Conservation (phyloP, 1,140 invertebrate genomes). For the Apis cerana region DNA sequence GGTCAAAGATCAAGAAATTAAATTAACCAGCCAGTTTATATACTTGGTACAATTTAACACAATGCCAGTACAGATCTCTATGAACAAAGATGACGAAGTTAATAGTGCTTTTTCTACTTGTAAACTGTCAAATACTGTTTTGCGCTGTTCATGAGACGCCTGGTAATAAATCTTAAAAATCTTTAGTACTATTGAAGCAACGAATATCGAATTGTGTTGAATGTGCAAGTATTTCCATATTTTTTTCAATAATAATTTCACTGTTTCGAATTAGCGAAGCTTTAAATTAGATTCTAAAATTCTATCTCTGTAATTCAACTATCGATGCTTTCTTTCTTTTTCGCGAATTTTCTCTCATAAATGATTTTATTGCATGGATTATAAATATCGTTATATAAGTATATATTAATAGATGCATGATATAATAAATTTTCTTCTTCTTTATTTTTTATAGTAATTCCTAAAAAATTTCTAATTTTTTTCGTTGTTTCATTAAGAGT, state of each 20-base stretch:
- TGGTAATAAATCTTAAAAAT: conserved; percentile 11
- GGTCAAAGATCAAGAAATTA: conserved; percentile 5
- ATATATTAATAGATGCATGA: not conserved
- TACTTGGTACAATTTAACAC: not conserved
- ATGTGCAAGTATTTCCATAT: not conserved
- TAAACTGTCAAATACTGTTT: not conserved
- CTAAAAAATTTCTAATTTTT: too few species aligned
- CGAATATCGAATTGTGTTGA: not conserved
- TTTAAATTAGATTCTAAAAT: not conserved
- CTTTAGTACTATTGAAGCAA: too few species aligned
- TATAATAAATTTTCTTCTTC: not conserved
- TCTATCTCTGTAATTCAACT: not conserved
- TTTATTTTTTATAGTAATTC: too few species aligned
- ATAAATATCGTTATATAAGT: not conserved
- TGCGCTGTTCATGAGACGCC: not conserved
- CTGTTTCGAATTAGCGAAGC: too few species aligned
- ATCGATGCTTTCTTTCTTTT: not conserved
- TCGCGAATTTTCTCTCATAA: not conserved
- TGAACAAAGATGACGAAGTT: conserved; percentile 2
- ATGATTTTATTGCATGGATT: not conserved
- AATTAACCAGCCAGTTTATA: not conserved
- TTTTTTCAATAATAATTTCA: not conserved
- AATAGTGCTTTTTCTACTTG: not conserved
- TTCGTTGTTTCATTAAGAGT: too few species aligned
- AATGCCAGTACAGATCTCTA: not conserved